phyloP scores from a whole-genome alignment of 2,113 vertebrate species.

The Hyla sarda region DNA sequence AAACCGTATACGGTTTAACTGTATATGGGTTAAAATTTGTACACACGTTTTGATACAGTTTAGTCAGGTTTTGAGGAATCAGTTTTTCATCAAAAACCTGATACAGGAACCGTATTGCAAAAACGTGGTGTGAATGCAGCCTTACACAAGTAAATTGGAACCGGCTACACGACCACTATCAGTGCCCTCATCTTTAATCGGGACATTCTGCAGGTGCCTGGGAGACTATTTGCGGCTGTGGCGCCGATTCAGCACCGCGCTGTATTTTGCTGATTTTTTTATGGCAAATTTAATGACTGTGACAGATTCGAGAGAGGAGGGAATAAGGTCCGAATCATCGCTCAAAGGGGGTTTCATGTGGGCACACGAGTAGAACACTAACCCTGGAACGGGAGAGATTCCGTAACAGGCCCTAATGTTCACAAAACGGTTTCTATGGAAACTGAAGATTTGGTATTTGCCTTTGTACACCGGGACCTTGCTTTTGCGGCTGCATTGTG shows the following conservation, averaged over 20 bases:
- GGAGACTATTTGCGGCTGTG: too few species aligned
- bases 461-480: slow-evolving; percentile 60
- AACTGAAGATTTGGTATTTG: slow-evolving; percentile 67
- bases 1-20: too few species aligned
- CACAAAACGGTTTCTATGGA: slow-evolving; percentile 75
- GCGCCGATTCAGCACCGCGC: too few species aligned
- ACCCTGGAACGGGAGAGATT: slow-evolving; percentile 14
- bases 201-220: neutral
- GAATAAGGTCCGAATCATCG: slow-evolving; percentile 46
- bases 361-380: neutral
- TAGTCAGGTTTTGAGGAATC: too few species aligned
- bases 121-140: too few species aligned
- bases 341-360: slow-evolving; percentile 11
- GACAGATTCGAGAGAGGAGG: slow-evolving; percentile 48
- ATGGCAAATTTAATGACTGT: slow-evolving; percentile 58
- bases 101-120: too few species aligned
- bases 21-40: too few species aligned
- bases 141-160: neutral
- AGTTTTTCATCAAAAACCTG: too few species aligned
- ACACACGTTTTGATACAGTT: too few species aligned
- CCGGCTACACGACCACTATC: too few species aligned
- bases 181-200: too few species aligned
- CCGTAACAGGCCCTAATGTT: slow-evolving; percentile 56
- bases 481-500: slow-evolving; percentile 61
- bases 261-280: slow-evolving; percentile 26